These are phyloP conservation scores for Drosophila niveifrons DNA, from an alignment of 2,888 invertebrate species.

Conservation along the genomic window DNA sequence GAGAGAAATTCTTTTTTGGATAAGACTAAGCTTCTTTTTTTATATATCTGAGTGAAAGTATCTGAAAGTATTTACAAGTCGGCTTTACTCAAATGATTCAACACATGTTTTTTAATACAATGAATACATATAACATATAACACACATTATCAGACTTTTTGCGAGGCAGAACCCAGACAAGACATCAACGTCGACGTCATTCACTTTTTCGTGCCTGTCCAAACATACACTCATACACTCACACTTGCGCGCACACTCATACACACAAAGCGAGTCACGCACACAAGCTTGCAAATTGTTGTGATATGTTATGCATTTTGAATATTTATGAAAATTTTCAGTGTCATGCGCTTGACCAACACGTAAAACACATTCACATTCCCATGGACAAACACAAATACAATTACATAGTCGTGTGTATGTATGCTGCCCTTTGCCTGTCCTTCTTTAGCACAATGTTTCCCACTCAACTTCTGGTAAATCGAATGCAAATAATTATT, in stretches of 20 bases:
- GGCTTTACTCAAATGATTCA: no score
- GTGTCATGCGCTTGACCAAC: slow-evolving; percentile 21
- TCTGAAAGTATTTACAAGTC: neutral
- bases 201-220: slow-evolving; percentile 26
- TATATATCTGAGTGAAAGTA: neutral
- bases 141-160: slow-evolving; percentile 37
- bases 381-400: neutral
- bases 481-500: slow-evolving; percentile 74
- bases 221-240: slow-evolving; percentile 5
- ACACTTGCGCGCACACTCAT: neutral
- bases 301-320: slow-evolving; percentile 50
- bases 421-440: slow-evolving; percentile 3
- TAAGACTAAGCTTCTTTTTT: neutral
- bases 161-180: slow-evolving; percentile 32
- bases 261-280: neutral
- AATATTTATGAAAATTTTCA: slow-evolving; percentile 67
- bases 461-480: slow-evolving; percentile 8
- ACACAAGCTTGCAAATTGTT: slow-evolving; percentile 23
- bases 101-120: slow-evolving; percentile 18
- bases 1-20: neutral
- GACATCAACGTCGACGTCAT: slow-evolving; percentile 60
- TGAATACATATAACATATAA: slow-evolving; percentile 42
- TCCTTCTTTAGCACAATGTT: neutral
- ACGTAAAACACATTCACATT: slow-evolving; percentile 18
- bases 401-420: slow-evolving; percentile 10